Conservation (phyloP, 2,113 vertebrate species). For the Cyanistes caeruleus region DNA sequence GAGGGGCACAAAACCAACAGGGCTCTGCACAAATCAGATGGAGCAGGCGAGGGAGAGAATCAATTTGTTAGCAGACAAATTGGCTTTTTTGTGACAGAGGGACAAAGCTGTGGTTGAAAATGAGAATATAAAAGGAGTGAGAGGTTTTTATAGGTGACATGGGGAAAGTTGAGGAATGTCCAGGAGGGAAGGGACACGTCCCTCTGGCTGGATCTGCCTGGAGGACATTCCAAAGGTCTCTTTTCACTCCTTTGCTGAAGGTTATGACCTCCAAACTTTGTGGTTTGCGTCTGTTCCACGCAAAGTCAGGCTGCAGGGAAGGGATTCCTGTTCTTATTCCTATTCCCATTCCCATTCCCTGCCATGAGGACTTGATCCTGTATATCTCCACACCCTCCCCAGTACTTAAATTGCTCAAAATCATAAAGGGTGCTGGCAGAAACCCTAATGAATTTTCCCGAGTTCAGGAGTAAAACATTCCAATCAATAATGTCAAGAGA, state of each 20-base stretch:
- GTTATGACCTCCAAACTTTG: background rate
- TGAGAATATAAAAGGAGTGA: background rate
- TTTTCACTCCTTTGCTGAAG: background rate
- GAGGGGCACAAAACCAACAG: constrained; percentile 23
- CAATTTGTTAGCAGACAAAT: constrained; percentile 39
- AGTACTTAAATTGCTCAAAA: background rate
- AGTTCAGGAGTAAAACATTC: background rate
- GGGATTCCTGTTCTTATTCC: background rate
- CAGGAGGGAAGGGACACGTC: background rate
- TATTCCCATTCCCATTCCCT: background rate
- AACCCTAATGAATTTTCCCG: background rate
- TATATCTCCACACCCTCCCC: background rate
- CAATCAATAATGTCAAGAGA: constrained; percentile 12
- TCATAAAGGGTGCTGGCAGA: background rate
- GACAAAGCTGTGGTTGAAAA: constrained; percentile 18
- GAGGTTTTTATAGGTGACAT: constrained; percentile 38
- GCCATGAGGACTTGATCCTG: background rate
- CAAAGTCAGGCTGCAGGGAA: background rate
- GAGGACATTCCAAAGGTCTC: background rate
- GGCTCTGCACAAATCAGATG: constrained; percentile 18
- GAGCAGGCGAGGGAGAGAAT: constrained; percentile 33
- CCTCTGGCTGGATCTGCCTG: background rate
- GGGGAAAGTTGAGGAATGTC: background rate
- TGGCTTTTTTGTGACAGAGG: constrained; percentile 43
- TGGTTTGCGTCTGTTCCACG: background rate